Evolutionary conservation across 2,888 invertebrate genomes (phyloP).

Genomic region (Thumatha senex): DNA sequence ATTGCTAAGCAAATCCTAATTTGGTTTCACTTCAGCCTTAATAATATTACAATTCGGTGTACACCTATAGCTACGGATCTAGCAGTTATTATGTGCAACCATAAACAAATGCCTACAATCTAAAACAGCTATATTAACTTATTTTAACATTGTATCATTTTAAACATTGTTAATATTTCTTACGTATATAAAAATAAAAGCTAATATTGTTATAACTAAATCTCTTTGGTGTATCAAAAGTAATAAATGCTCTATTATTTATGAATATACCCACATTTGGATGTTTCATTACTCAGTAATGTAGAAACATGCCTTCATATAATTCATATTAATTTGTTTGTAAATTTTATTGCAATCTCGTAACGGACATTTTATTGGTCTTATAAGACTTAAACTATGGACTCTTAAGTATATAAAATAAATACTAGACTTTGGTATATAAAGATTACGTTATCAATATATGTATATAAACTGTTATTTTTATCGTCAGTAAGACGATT

Average conservation of each 20-base stretch:
- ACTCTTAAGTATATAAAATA: slow-evolving; percentile 25
- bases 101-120: slow-evolving; percentile 5
- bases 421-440: slow-evolving; percentile 34
- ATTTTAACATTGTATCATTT: slow-evolving; percentile 13
- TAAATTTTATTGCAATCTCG: too few species aligned
- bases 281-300: too few species aligned
- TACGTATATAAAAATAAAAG: slow-evolving; percentile 24
- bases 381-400: slow-evolving; percentile 14
- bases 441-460: neutral
- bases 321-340: too few species aligned
- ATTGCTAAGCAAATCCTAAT: neutral
- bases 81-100: slow-evolving; percentile 1
- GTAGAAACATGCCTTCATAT: too few species aligned
- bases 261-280: neutral
- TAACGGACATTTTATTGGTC: slow-evolving; percentile 23
- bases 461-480: neutral
- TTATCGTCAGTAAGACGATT: slow-evolving; percentile 12
- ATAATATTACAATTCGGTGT: slow-evolving; percentile 11
- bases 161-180: slow-evolving; percentile 28
- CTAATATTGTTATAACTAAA: slow-evolving; percentile 19
- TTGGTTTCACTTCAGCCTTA: slow-evolving; percentile 29
- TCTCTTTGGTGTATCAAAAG: slow-evolving; percentile 31
- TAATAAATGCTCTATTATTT: slow-evolving; percentile 21
- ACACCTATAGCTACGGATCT: slow-evolving; percentile 1
- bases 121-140: neutral